Conservation (phyloP, 2,797 vertebrate genomes). For the Argyrosomus regius region DNA sequence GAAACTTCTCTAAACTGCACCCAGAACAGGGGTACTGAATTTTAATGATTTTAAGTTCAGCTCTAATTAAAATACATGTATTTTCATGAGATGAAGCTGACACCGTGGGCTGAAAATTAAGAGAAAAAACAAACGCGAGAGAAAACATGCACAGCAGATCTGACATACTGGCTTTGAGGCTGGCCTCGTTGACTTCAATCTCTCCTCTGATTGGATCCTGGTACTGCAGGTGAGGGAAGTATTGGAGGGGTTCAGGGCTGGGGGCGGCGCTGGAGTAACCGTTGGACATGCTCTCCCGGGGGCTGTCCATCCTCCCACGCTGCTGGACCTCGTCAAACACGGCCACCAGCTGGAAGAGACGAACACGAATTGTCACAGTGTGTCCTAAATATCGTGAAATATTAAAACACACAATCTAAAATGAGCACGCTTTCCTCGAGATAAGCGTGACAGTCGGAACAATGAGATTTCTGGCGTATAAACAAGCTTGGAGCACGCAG, state of each 20-base stretch:
- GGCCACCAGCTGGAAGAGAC: conserved; percentile 89
- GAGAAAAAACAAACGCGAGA: neutral
- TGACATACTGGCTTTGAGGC: conserved; percentile 91
- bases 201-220: conserved; percentile 86
- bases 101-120: neutral
- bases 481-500: conserved; percentile 24
- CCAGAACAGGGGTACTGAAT: neutral
- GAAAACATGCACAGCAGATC: neutral
- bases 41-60: neutral
- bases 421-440: conserved; percentile 14
- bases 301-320: conserved; percentile 74
- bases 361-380: conserved; percentile 19
- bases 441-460: conserved; percentile 17
- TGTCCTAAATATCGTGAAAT: neutral
- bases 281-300: conserved; percentile 68
- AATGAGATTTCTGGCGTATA: conserved; percentile 22
- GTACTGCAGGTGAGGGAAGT: conserved; percentile 85
- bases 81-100: neutral
- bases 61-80: neutral
- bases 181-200: conserved; percentile 93
- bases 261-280: conserved; percentile 83
- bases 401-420: conserved; percentile 14
- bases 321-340: conserved; percentile 87
- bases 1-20: neutral
- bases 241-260: conserved; percentile 84